Evolutionary conservation across 2,797 vertebrate species (phyloP).

Genomic region (Hoplostethus mediterraneus): DNA sequence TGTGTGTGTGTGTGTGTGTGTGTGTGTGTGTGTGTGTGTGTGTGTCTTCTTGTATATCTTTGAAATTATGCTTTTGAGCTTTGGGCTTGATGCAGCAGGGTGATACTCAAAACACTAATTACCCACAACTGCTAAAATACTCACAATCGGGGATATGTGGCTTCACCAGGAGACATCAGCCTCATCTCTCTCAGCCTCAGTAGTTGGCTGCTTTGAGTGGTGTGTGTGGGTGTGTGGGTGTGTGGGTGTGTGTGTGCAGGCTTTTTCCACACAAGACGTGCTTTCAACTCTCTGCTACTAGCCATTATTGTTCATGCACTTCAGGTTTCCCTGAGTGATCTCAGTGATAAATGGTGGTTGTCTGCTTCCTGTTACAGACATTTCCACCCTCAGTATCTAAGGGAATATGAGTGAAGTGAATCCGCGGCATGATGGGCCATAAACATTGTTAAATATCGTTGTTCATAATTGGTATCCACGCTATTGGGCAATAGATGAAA

Average conservation of each 20-base stretch:
- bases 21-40: conserved; percentile 27
- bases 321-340: conserved; percentile 1
- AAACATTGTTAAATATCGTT: background rate
- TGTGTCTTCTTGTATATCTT: conserved; percentile 26
- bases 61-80: conserved; percentile 13
- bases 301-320: conserved; percentile 1
- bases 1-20: conserved; percentile 19
- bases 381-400: conserved; percentile 12
- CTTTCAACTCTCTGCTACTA: conserved; percentile 37
- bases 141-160: conserved; percentile 14
- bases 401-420: conserved; percentile 14
- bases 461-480: background rate
- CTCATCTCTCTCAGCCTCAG: background rate
- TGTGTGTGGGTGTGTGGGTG: too few species aligned
- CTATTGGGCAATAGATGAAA: background rate
- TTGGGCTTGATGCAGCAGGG: background rate
- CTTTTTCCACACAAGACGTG: conserved; percentile 37
- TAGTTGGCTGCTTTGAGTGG: conserved; percentile 40
- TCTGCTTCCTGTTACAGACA: conserved; percentile 32
- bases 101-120: conserved; percentile 44
- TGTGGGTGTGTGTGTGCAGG: background rate
- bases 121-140: conserved; percentile 19
- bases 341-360: conserved; percentile 50
- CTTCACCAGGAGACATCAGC: conserved; percentile 5
- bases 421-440: background rate